Conservation (phyloP, 2,797 vertebrate species). For the Peromyscus aztecus region DNA sequence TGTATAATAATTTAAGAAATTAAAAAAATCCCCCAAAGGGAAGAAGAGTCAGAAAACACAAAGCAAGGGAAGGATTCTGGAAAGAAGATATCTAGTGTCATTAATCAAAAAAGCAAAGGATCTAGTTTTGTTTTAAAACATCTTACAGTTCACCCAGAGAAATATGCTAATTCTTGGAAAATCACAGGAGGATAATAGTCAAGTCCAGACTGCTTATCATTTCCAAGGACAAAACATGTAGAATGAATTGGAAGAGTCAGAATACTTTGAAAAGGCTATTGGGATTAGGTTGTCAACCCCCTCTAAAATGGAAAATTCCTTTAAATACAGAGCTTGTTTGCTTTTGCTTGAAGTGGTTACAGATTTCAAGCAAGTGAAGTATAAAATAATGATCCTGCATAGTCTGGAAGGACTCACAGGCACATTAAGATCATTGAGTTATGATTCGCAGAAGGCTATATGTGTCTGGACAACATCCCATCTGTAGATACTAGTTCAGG, state of each 20-base stretch:
- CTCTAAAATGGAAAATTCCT: slow-evolving; percentile 44
- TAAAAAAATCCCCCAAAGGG: not conserved
- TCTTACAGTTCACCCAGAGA: slow-evolving; percentile 49
- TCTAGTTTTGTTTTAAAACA: not conserved
- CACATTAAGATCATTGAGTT: slow-evolving; percentile 71
- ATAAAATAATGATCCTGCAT: slow-evolving; percentile 68
- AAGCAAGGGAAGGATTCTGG: not conserved
- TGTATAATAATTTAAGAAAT: not conserved
- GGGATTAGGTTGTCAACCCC: slow-evolving; percentile 43
- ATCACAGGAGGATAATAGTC: slow-evolving; percentile 1
- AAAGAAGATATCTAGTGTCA: not conserved
- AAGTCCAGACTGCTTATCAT: slow-evolving; percentile 31
- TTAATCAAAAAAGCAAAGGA: slow-evolving; percentile 3
- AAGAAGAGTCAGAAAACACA: not conserved
- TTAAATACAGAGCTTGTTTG: slow-evolving; percentile 59
- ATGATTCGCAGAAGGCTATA: slow-evolving; percentile 70
- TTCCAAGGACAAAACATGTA: slow-evolving; percentile 53
- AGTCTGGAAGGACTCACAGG: slow-evolving; percentile 67
- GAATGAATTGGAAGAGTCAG: not conserved
- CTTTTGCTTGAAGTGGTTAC: slow-evolving; percentile 67
- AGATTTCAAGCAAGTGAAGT: slow-evolving; percentile 68
- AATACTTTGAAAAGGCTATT: slow-evolving; percentile 41
- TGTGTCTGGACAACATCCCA: slow-evolving; percentile 29
- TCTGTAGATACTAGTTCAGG: slow-evolving; percentile 60
- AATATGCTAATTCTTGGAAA: slow-evolving; percentile 32